Percentiles rank a stretch among this genome's conserved stretches.
These are phyloP conservation scores for Clarias fuscus DNA, from an alignment of 2,797 vertebrate species.

Conservation along the genomic window DNA sequence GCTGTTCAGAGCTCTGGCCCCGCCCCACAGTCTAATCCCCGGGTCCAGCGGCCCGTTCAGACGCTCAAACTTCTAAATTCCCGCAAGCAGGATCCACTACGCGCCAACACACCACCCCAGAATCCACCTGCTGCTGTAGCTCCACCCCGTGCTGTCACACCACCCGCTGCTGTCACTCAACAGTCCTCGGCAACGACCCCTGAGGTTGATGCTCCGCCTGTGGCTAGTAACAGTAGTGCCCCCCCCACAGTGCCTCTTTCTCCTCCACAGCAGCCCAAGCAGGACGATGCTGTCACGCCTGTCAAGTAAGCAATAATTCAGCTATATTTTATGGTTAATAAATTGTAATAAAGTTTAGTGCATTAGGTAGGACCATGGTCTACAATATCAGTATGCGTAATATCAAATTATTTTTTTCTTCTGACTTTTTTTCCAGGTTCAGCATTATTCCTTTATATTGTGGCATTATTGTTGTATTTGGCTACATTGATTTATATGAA, in stretches of 20 bases:
- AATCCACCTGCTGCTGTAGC: conserved; percentile 57
- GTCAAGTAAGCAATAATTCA: conserved; percentile 54
- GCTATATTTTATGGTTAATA: neutral
- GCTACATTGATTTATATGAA: too few species aligned
- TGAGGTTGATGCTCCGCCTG: conserved; percentile 52
- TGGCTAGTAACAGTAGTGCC: conserved; percentile 60
- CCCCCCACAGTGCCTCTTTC: conserved; percentile 7
- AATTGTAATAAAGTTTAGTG: too few species aligned
- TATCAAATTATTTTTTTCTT: neutral
- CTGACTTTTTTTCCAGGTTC: neutral
- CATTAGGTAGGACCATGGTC: neutral
- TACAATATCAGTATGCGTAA: neutral
- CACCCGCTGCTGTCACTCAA: conserved; percentile 62
- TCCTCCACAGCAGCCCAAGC: conserved; percentile 59
- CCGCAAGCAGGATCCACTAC: conserved; percentile 86
- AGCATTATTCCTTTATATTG: neutral
- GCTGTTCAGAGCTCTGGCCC: conserved; percentile 60
- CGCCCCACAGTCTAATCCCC: conserved; percentile 60
- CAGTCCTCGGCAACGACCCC: conserved; percentile 43
- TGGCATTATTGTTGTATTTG: neutral
- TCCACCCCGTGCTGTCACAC: conserved; percentile 51
- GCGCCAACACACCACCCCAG: conserved; percentile 67
- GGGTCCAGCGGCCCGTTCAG: conserved; percentile 72
- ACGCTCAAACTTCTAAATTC: conserved; percentile 70
- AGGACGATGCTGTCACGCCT: conserved; percentile 48